Conservation (phyloP, 2,113 vertebrate genomes). For the Lagopus leucura region DNA sequence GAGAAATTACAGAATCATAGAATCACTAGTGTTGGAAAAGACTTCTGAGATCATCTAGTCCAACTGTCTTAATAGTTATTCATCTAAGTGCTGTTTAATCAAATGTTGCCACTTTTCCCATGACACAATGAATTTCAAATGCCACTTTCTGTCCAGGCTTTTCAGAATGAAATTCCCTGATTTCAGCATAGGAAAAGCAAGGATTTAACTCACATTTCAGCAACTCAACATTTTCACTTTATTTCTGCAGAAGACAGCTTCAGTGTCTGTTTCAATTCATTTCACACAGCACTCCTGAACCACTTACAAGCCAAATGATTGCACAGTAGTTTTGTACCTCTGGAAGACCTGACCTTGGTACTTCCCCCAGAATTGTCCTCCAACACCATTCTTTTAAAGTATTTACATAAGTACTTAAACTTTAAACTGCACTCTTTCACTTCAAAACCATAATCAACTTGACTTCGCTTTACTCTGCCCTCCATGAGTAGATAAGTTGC, state of each 20-base stretch:
- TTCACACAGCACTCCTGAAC: neutral
- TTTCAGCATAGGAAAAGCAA: neutral
- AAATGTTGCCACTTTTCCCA: neutral
- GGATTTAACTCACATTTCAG: neutral
- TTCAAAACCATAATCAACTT: neutral
- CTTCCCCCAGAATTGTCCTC: neutral
- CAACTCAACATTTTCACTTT: neutral
- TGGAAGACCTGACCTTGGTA: neutral
- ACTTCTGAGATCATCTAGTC: no score
- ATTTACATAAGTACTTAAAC: neutral
- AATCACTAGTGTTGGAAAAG: no score
- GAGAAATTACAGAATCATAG: neutral
- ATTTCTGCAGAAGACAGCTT: neutral
- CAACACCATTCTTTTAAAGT: neutral
- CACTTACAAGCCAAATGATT: neutral
- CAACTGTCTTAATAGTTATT: no score
- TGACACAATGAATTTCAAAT: neutral
- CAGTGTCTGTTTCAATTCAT: accelerated
- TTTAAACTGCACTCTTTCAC: neutral
- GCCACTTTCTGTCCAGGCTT: neutral
- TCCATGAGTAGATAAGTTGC: neutral
- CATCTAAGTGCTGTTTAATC: neutral
- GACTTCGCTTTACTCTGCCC: neutral
- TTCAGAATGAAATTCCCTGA: neutral
- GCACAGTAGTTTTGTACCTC: neutral